Percentiles rank a stretch among this genome's conserved stretches.
Evolutionary conservation across 2,888 invertebrate genomes (phyloP).

Genomic region (Sinelater perroti): DNA sequence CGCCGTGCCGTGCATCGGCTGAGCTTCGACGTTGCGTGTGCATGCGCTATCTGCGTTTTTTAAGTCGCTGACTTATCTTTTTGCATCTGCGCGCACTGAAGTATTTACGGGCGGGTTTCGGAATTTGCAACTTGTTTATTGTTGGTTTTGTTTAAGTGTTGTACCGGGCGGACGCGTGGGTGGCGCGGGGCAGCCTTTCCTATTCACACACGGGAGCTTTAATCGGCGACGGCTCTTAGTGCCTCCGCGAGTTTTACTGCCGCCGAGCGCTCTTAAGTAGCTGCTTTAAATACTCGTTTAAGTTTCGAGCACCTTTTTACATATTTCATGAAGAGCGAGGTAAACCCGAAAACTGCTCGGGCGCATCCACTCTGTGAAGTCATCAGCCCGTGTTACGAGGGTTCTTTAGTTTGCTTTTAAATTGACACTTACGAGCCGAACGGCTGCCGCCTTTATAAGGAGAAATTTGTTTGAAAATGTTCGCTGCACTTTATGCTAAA

Average conservation of each 20-base stretch:
- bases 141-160: slow-evolving; percentile 44
- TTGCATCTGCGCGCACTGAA: slow-evolving; percentile 34
- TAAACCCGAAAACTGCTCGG: not conserved
- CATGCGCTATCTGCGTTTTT: slow-evolving; percentile 38
- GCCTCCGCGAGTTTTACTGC: slow-evolving; percentile 13
- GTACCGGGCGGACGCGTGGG: slow-evolving; percentile 47
- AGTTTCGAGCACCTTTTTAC: slow-evolving; percentile 2
- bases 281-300: slow-evolving; percentile 5
- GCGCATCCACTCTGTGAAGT: not conserved
- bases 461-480: not conserved
- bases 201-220: slow-evolving; percentile 18
- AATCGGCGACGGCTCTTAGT: slow-evolving; percentile 14
- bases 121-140: slow-evolving; percentile 44
- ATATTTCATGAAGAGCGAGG: slow-evolving; percentile 7
- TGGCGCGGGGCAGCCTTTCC: slow-evolving; percentile 38
- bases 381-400: not conserved
- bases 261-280: slow-evolving; percentile 5
- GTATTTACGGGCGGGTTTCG: slow-evolving; percentile 40
- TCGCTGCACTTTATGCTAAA: no score
- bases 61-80: slow-evolving; percentile 38
- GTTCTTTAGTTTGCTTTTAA: not conserved
- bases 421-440: not conserved
- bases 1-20: slow-evolving; percentile 17
- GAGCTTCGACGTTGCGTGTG: slow-evolving; percentile 37
- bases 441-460: not conserved